Evolutionary conservation across 1,140 invertebrate species (phyloP).

Genomic region (Zaprionus tsacasi): DNA sequence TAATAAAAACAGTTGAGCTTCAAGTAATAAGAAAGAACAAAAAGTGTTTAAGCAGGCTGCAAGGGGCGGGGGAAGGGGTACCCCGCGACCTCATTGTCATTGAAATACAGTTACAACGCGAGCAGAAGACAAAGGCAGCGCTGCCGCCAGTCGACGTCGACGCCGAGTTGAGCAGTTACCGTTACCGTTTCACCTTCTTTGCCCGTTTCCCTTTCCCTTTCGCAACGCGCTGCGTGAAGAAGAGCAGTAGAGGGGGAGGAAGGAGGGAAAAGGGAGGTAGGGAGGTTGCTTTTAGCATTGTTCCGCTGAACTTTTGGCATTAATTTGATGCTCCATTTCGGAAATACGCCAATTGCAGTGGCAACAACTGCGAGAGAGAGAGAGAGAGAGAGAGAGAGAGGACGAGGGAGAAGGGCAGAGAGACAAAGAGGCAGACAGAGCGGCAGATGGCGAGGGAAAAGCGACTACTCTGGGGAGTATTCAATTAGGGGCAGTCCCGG

Average conservation of each 20-base stretch:
- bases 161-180: conserved; percentile 37
- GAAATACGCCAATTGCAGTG: conserved; percentile 44
- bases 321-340: conserved; percentile 42
- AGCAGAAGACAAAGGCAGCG: neutral
- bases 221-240: neutral
- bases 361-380: neutral
- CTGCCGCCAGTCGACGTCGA: neutral
- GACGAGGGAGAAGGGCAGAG: too few relatives aligned
- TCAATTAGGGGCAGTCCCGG: neutral
- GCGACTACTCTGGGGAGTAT: neutral
- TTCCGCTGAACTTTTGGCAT: conserved; percentile 48
- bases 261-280: neutral
- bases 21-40: conserved; percentile 38
- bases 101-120: conserved; percentile 71
- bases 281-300: conserved; percentile 35
- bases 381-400: too few relatives aligned
- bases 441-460: neutral
- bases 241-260: neutral
- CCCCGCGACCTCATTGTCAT: conserved; percentile 71
- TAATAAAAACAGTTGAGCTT: conserved; percentile 10
- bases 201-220: conserved; percentile 10
- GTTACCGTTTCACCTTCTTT: conserved; percentile 35
- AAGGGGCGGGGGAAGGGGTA: neutral
- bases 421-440: too few relatives aligned
- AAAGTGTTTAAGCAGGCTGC: conserved; percentile 17